Percentiles rank a stretch among this genome's conserved stretches.
These are phyloP conservation scores for Kobus ellipsiprymnus DNA, from an alignment of 2,113 vertebrate genomes.

Conservation along the genomic window DNA sequence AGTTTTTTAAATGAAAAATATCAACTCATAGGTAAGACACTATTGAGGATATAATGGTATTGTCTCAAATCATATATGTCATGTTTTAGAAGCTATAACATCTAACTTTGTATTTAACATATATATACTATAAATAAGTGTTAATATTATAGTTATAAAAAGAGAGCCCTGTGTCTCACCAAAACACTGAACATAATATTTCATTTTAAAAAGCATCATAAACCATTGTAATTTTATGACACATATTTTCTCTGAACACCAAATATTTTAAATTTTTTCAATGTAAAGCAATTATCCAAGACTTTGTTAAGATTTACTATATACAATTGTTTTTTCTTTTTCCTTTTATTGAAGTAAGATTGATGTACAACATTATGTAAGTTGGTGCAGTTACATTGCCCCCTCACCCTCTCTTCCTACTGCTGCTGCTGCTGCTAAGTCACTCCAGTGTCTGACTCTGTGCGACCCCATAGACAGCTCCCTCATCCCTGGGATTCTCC, in stretches of 20 bases:
- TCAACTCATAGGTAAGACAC: neutral
- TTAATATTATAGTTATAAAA: neutral
- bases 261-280: neutral
- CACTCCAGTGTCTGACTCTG: too few species aligned
- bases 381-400: neutral
- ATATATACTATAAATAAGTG: neutral
- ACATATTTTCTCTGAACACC: neutral
- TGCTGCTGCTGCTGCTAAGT: neutral
- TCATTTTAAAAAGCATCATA: neutral
- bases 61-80: neutral
- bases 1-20: neutral
- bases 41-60: neutral
- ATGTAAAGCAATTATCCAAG: neutral
- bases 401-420: neutral
- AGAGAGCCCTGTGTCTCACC: neutral
- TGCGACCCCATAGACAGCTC: fast-evolving
- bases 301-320: neutral
- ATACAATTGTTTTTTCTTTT: neutral
- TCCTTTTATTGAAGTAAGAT: neutral
- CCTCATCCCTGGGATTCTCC: too few species aligned
- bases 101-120: neutral
- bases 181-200: neutral
- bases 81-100: neutral
- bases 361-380: neutral
- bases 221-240: neutral